Conservation (phyloP, 2,113 vertebrate species). For the Amphiprion ocellaris region DNA sequence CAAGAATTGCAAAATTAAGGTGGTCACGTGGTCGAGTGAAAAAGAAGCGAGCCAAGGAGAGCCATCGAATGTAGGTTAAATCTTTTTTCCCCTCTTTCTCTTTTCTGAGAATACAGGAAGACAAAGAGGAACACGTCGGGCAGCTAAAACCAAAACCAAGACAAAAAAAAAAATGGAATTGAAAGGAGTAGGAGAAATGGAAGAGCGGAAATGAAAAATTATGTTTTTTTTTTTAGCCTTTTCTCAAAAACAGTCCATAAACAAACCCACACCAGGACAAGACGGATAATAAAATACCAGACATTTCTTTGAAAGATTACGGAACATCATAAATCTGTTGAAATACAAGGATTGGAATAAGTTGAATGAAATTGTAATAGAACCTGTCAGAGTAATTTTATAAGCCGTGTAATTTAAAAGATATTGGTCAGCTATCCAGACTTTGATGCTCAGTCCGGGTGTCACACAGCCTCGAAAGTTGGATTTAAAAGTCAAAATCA, state of each 20-base stretch:
- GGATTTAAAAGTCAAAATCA: background rate
- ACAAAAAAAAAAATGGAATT: constrained; percentile 4
- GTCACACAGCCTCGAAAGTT: background rate
- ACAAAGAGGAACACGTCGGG: constrained; percentile 20
- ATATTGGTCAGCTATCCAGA: no score
- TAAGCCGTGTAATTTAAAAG: no score
- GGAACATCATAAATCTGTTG: background rate
- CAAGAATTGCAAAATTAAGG: constrained; percentile 56
- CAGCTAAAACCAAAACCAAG: constrained; percentile 43
- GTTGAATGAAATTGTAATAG: background rate
- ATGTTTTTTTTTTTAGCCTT: background rate
- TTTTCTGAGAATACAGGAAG: constrained; percentile 1
- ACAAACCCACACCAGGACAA: constrained; percentile 23
- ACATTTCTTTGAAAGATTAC: constrained; percentile 23
- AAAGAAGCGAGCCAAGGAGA: constrained; percentile 26
- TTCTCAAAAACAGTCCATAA: constrained; percentile 23
- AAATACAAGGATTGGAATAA: constrained; percentile 12
- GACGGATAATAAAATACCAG: constrained; percentile 19
- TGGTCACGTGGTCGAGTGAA: constrained; percentile 33
- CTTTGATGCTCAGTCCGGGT: background rate
- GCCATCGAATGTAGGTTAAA: constrained; percentile 23
- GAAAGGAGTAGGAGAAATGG: constrained; percentile 15
- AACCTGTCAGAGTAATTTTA: background rate
- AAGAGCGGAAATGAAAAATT: constrained; percentile 15
- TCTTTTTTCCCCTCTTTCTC: background rate